Base-by-base conservation (phyloP, 2,888 invertebrate species). In the Gibbula magus region DNA sequence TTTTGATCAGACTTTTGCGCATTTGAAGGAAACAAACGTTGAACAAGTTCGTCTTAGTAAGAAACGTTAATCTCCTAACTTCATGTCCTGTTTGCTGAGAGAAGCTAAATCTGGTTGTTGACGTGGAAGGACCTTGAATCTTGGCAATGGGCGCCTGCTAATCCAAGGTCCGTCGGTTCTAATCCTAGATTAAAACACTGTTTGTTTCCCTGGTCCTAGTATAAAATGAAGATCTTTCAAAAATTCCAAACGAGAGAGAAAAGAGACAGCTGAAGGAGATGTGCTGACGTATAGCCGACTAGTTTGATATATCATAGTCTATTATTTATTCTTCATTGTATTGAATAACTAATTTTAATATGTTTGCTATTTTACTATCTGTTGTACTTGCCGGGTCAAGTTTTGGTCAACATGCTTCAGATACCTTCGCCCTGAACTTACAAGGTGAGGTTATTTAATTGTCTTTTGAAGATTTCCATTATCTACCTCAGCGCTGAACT, bases 151-250 rank as follows among this genome's bases (percentile, higher is more conserved):
- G 25, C 61, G 29, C 29, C 22, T 51, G 32, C 25, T 29, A 25
- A 52, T 75, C 25, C 32, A 8, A 4, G 13, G 25, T 25, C n/a
- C 51, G 8, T 25, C 20, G 25, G 16, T 25, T 20, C 20, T 70
- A 16, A 70, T 70, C 70, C 25, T 2, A 5, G 70, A n/a, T 35
- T 70, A 35, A 70, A 13, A 35, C 70, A 10, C 5, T 70, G 35
- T 70, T 70, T 70, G 70, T 35, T 25, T 39, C 29, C 35, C 16
- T 20, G 32, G 20, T 20, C 35, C 20, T 39, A 8, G 39, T 70
- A 70, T 70, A 70, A 35, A 70, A 70, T 70, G 70, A 39, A 39
- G 70, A 70, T 70, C 32, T 70, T 16, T 20, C 35, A 18, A 35
- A 35, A 70, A 70, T 35, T 35, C 29, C 35, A 70, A 32, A 32